These are phyloP conservation scores for Simalia tracyae DNA, from an alignment of 2,797 vertebrate genomes.

Conservation along the genomic window DNA sequence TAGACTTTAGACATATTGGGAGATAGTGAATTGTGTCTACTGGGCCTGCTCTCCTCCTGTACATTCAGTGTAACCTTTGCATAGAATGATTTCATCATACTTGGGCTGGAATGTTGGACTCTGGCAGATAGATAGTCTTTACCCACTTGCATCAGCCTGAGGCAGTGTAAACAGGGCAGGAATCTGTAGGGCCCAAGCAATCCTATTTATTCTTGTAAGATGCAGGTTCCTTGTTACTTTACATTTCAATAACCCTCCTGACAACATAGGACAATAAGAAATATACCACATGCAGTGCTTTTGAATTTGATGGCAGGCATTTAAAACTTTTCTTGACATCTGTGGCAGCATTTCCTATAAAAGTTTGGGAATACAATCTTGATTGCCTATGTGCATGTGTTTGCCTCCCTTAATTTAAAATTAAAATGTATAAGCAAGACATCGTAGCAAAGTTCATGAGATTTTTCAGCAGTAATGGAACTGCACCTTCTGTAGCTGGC, in stretches of 20 bases:
- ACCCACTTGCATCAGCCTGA: neutral
- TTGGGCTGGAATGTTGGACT: neutral
- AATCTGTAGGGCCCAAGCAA: neutral
- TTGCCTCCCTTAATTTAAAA: neutral
- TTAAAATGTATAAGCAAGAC: neutral
- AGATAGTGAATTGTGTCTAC: neutral
- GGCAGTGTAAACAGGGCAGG: neutral
- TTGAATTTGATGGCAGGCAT: neutral
- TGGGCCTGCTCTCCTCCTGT: neutral
- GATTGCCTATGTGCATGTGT: neutral
- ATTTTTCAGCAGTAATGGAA: constrained; percentile 16
- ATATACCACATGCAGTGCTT: neutral
- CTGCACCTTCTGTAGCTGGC: constrained; percentile 14
- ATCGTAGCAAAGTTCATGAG: constrained; percentile 7
- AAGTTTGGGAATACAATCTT: neutral
- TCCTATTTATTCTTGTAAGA: neutral
- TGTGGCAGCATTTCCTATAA: neutral
- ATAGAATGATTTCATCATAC: neutral
- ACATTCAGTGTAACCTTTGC: neutral
- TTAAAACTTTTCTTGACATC: neutral
- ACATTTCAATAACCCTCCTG: neutral
- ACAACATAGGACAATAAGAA: neutral
- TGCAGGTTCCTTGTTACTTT: neutral
- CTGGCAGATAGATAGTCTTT: neutral
- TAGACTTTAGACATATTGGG: neutral